Base-by-base conservation (phyloP, 1,140 invertebrate species). In the Drosophila nannoptera region DNA sequence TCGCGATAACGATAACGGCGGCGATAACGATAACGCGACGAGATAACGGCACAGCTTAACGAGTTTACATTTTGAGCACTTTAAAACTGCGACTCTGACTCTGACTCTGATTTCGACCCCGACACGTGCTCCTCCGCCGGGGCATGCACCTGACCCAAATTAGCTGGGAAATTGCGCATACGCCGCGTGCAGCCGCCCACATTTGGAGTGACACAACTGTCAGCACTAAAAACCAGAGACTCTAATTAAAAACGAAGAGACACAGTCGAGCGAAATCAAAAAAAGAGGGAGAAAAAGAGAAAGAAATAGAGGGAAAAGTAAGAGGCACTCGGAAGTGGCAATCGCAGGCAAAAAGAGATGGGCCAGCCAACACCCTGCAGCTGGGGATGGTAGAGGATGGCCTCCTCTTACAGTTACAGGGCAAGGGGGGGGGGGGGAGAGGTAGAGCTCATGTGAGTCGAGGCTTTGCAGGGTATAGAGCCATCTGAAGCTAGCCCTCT, bases 241-340 rank as follows among this genome's bases (percentile, higher is more conserved):
- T 36, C 56, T 75, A 75, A 75, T 75, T 75, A 72, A 72, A 72
- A 70, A 45, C 29, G 43, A 62, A 74, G 59, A 45, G 45, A 45
- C 48, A 16, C 6, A 22, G 22, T 22, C 11, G 45, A 65, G 31
- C 55, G 52, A 66, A 40, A 49, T 22, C 1, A 52, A 50, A 43
- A 40, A 11, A 16, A 53, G 33, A 59, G n/a, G n/a, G n/a, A n/a
- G n/a, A 22, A 22, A 22, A 22, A 22, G 3, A 22, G 3, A 22
- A 22, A 22, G 22, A 22, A 22, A 22, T 22, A 22, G 22, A 3
- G 22, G 22, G 22, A 22, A 1, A 59, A 46, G 16, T 62, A 66
- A 63, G 63, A 75, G 60, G 65, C 36, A 45, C 49, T 52, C 7
- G 5, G 32, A 49, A 32, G 9, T 48, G 8, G 7, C 16, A 31